Conservation (phyloP, 2,888 invertebrate genomes). For the Metacarcinus magister region DNA sequence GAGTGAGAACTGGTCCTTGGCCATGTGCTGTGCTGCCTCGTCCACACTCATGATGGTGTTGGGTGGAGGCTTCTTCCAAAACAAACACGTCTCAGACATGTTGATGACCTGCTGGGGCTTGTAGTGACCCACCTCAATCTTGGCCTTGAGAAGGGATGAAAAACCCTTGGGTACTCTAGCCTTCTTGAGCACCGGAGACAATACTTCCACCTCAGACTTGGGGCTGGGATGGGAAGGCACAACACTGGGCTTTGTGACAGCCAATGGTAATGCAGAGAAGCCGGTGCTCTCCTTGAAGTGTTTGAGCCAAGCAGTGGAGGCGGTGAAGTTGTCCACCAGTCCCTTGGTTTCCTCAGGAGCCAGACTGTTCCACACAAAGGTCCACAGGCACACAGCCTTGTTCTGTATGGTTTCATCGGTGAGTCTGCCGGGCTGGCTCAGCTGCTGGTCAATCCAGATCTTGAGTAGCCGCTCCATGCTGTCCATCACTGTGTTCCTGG, state of each 20-base stretch:
- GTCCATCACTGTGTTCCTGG: background rate
- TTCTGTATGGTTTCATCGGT: background rate
- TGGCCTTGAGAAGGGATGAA: background rate
- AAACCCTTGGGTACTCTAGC: background rate
- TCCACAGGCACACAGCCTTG: background rate
- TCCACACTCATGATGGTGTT: background rate
- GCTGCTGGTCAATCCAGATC: background rate
- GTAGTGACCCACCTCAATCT: background rate
- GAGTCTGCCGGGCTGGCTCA: background rate
- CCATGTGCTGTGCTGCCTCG: background rate
- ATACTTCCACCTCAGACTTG: background rate
- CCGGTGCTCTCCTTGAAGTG: background rate
- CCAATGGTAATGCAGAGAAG: background rate
- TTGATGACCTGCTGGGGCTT: background rate
- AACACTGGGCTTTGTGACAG: background rate
- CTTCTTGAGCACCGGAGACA: background rate
- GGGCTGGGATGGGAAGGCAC: background rate
- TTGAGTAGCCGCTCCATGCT: background rate
- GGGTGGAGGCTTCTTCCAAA: background rate
- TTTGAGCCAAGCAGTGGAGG: background rate
- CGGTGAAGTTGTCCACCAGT: background rate
- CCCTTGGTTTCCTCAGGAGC: background rate
- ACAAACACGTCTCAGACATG: background rate
- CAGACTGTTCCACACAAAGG: background rate
- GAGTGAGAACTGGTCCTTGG: conserved; percentile 4